Evolutionary conservation across 2,888 invertebrate species (phyloP).

Genomic region (Tyria jacobaeae): DNA sequence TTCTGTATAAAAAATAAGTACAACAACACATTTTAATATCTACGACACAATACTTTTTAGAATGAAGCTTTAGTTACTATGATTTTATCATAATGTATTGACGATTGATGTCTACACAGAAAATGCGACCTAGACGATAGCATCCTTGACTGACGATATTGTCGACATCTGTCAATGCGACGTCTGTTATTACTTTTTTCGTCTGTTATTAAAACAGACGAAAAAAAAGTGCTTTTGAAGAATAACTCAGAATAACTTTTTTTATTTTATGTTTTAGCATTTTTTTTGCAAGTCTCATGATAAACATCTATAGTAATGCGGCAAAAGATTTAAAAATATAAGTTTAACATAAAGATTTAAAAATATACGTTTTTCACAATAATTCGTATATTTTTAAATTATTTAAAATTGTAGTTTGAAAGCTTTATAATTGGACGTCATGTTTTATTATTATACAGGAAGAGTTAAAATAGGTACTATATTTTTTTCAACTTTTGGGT

Average conservation of each 20-base stretch:
- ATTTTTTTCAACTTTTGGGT: too few relatives aligned
- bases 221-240: neutral
- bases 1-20: conserved; percentile 82
- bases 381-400: neutral
- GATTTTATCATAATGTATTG: conserved; percentile 38
- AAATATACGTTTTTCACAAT: neutral
- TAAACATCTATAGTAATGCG: neutral
- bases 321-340: neutral
- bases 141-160: neutral
- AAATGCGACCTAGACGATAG: conserved; percentile 1
- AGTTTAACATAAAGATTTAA: neutral
- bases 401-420: conserved; percentile 11
- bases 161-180: neutral
- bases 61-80: conserved; percentile 59
- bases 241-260: neutral
- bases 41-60: conserved; percentile 67
- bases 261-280: too few relatives aligned
- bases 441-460: conserved; percentile 25
- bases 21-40: conserved; percentile 77
- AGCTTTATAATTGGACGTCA: conserved; percentile 41
- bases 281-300: too few relatives aligned
- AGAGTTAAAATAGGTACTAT: neutral
- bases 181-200: too few relatives aligned
- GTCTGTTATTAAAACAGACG: too few relatives aligned
- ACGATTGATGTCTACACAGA: conserved; percentile 33